These are phyloP conservation scores for Schizothorax lantsangensis DNA, from an alignment of 2,797 vertebrate species.

Conservation along the genomic window DNA sequence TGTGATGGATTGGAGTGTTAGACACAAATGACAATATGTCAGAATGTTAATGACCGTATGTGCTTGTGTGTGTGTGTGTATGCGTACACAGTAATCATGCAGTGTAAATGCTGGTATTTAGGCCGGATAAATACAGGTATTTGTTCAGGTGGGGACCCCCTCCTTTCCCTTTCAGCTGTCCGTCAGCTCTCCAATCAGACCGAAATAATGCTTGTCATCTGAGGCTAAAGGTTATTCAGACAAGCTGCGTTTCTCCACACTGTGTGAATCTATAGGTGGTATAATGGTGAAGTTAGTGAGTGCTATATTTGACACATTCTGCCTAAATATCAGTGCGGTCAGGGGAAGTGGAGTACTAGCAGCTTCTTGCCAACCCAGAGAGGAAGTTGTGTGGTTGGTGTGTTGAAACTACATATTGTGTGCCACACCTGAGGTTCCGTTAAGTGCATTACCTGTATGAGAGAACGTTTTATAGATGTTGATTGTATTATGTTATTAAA, in stretches of 20 bases:
- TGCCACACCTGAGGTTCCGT: background rate
- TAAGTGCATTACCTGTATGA: background rate
- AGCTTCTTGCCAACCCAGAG: background rate
- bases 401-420: background rate
- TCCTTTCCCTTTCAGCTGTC: conserved; percentile 63
- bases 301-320: conserved; percentile 36
- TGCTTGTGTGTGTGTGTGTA: conserved; percentile 45
- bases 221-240: conserved; percentile 67
- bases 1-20: conserved; percentile 80
- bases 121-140: conserved; percentile 81
- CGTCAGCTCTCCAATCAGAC: conserved; percentile 63
- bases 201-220: conserved; percentile 42
- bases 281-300: conserved; percentile 16
- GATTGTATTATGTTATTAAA: conserved; percentile 17
- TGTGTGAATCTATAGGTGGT: background rate
- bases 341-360: background rate
- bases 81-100: conserved; percentile 33
- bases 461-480: background rate
- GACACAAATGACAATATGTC: conserved; percentile 76
- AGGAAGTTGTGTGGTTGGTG: conserved; percentile 16
- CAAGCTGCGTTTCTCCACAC: conserved; percentile 46
- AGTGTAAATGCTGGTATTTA: conserved; percentile 63
- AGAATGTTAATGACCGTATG: conserved; percentile 71
- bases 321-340: background rate
- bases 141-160: conserved; percentile 82